These are phyloP conservation scores for Drosophila nigricruria DNA, from an alignment of 2,888 invertebrate genomes.

Conservation along the genomic window DNA sequence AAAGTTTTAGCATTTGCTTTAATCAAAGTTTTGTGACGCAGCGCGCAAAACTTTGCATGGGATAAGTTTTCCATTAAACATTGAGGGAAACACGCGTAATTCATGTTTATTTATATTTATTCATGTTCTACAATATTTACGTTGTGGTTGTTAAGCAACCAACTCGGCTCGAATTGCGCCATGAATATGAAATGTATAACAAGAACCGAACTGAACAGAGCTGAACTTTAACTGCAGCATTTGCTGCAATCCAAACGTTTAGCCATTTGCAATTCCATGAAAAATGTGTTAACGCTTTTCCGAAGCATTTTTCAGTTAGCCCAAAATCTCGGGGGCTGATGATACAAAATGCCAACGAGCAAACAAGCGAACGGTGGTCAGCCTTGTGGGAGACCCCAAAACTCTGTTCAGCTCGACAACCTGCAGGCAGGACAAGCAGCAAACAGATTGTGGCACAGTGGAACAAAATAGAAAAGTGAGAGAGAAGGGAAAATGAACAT, in stretches of 20 bases:
- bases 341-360: slow-evolving; percentile 28
- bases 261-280: slow-evolving; percentile 29
- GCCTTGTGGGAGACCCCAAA: slow-evolving; percentile 37
- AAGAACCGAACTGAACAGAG: neutral
- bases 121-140: slow-evolving; percentile 12
- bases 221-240: slow-evolving; percentile 13
- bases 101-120: slow-evolving; percentile 20
- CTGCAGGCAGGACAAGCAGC: slow-evolving; percentile 21
- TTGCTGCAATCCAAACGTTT: slow-evolving; percentile 27
- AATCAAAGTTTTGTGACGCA: slow-evolving; percentile 50
- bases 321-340: slow-evolving; percentile 25
- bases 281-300: slow-evolving; percentile 23
- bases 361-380: slow-evolving; percentile 44
- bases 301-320: slow-evolving; percentile 15
- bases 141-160: slow-evolving; percentile 35
- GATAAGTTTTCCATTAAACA: slow-evolving; percentile 36
- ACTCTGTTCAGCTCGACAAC: slow-evolving; percentile 18
- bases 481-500: neutral
- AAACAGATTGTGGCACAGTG: slow-evolving; percentile 23
- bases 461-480: neutral
- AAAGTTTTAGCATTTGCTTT: slow-evolving; percentile 50
- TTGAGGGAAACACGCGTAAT: slow-evolving; percentile 14
- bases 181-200: slow-evolving; percentile 11
- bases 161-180: slow-evolving; percentile 28
- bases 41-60: slow-evolving; percentile 39